Conservation (phyloP, 53 echinoderm and acorn worm species). For the Pentamera pediparva region DNA sequence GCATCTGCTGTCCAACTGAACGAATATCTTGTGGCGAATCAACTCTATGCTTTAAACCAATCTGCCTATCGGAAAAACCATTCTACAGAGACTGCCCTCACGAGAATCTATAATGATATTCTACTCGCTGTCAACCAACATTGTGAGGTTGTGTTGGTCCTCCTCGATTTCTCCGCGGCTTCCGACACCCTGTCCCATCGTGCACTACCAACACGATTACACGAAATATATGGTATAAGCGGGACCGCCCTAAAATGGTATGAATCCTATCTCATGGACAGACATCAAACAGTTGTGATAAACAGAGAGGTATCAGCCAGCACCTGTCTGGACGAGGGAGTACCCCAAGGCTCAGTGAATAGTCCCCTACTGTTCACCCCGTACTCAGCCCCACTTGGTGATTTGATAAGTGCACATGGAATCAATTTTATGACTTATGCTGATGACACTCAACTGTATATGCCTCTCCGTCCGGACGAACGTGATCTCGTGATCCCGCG, state of each 20-base stretch:
- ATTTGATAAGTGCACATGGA: conserved; percentile 14
- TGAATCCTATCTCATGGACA: conserved; percentile 25
- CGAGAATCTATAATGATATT: no score
- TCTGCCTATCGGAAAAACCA: no score
- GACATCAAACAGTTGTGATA: conserved; percentile 34
- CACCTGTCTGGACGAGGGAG: conserved; percentile 10
- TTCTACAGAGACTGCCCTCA: no score
- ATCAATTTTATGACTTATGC: conserved; percentile 31
- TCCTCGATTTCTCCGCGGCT: no score
- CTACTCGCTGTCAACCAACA: no score
- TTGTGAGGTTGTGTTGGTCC: no score
- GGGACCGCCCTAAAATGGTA: conserved; percentile 29
- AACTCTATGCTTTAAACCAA: no score
- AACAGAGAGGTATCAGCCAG: conserved; percentile 4
- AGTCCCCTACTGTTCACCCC: conserved; percentile 32
- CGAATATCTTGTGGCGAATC: no score
- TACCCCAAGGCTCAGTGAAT: conserved; percentile 37
- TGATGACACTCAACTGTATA: conserved; percentile 4
- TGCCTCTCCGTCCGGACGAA: conserved; percentile 22
- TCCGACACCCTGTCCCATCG: conserved; percentile 32
- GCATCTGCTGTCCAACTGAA: no score
- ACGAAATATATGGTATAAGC: background rate
- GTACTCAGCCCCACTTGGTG: conserved; percentile 32
- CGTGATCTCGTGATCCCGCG: conserved; percentile 13
- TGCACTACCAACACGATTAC: conserved; percentile 18